Conservation (phyloP, 2,797 vertebrate species). For the Crypturellus tataupa region DNA sequence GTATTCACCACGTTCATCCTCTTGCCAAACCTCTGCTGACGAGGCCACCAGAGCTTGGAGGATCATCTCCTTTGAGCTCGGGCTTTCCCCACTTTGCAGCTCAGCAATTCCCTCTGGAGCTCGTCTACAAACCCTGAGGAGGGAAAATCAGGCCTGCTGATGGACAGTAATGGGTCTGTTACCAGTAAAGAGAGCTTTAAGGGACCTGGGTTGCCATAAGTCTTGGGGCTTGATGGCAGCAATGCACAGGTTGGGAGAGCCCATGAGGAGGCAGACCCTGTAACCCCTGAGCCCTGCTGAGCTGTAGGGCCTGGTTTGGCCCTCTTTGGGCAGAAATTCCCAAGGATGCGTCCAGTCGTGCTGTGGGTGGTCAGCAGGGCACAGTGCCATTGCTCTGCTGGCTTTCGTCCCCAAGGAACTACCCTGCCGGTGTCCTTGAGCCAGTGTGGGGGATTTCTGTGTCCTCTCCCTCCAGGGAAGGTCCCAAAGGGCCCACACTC, state of each 20-base stretch:
- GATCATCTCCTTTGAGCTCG: not conserved
- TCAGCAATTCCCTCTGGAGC: not conserved
- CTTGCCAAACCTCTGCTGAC: not conserved
- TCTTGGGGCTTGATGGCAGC: not conserved
- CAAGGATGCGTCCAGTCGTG: not conserved
- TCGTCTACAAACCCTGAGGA: not conserved
- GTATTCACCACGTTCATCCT: not conserved
- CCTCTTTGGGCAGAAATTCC: not conserved
- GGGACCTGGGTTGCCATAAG: not conserved
- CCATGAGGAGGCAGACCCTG: not conserved
- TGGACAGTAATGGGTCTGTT: not conserved
- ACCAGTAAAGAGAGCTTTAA: not conserved
- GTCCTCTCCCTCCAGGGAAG: not conserved
- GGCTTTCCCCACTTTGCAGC: not conserved
- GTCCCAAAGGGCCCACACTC: not conserved
- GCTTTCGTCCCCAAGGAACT: not conserved
- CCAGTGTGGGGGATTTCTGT: not conserved
- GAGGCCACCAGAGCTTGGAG: not conserved
- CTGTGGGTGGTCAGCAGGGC: not conserved
- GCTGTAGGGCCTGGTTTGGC: not conserved
- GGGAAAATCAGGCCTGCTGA: not conserved
- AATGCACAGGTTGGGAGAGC: not conserved
- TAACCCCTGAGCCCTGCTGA: not conserved
- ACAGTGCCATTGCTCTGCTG: not conserved
- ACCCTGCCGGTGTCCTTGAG: no score